Base-by-base conservation (phyloP, 2,113 vertebrate species). In the Gadus macrocephalus region DNA sequence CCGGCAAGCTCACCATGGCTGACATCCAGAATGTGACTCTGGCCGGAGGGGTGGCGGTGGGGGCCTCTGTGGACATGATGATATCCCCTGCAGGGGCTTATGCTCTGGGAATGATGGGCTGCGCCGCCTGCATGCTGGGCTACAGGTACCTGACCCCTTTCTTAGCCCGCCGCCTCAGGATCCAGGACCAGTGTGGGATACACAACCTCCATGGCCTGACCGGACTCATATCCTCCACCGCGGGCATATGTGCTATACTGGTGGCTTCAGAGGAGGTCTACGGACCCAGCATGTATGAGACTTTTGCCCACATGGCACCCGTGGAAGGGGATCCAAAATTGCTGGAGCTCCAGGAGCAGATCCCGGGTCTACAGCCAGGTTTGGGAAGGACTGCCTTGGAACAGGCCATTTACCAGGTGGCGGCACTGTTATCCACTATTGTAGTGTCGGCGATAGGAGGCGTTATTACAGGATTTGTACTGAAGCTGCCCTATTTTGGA, bases 21-120 rank as follows among this genome's bases (percentile, higher is more conserved):
- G 93, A 95, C 71, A 67, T 95, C 71, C 95, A 95, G 90, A 95
- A 95, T 0, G 91, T 93, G 55, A 92, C 94, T 16, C 85, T 95
- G 81, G 93, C 94, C 0, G 93, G 94, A 0, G 93, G 93, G 0
- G 94, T 95, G 69, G 92, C 91, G 5, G 91, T 94, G 0, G 92
- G 93, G 0, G 89, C 76, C 0, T 85, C 93, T 20, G 94, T 94
- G 0, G 86, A 95, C 71, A 89, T 93, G 92, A 89, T 92, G 66
- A 7, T 94, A 71, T 85, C 89, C 0, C 93, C 93, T 0, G 91
- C 72, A 8, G 91, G 80, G 0, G 88, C 94, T 0, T 92, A 93
- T 0, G 74, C 76, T n/a, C 80, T 95, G 67, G 94, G 94, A 16
- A 91, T 90, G 70, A 31, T 93, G 77, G 94, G 93, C 0, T 89